These are phyloP conservation scores for Podargus strigoides DNA, from an alignment of 2,797 vertebrate species.

Conservation along the genomic window DNA sequence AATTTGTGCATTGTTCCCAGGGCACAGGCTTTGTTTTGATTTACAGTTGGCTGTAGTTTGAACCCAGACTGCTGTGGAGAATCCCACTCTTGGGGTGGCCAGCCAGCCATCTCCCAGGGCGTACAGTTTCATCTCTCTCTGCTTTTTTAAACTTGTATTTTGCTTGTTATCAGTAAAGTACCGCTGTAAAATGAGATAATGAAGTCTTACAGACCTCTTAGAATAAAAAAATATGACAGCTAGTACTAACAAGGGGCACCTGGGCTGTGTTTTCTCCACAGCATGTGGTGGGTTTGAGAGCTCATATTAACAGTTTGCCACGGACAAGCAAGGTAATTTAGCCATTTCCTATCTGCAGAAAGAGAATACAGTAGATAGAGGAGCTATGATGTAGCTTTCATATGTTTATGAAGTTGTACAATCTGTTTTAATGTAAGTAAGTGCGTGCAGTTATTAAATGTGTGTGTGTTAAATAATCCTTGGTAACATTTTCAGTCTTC, in stretches of 20 bases:
- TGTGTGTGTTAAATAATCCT: not conserved
- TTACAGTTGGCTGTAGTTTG: not conserved
- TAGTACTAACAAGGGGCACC: slow-evolving; percentile 23
- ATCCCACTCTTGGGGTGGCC: not conserved
- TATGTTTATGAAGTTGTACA: slow-evolving; percentile 1
- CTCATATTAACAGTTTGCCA: not conserved
- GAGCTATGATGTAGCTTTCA: not conserved
- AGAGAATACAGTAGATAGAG: not conserved
- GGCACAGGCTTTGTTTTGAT: not conserved
- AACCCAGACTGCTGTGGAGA: not conserved
- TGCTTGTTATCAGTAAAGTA: not conserved
- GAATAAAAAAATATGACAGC: slow-evolving; percentile 29
- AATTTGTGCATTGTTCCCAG: not conserved
- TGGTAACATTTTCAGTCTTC: not conserved
- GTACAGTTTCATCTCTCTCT: not conserved
- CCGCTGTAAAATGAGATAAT: slow-evolving; percentile 40
- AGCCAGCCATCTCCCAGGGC: not conserved
- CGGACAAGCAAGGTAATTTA: slow-evolving; percentile 3
- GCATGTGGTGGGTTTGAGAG: slow-evolving; percentile 25
- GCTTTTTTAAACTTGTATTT: not conserved
- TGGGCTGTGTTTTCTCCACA: slow-evolving; percentile 51
- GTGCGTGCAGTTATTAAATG: not conserved
- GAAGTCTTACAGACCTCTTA: slow-evolving; percentile 28
- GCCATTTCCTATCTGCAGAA: not conserved
- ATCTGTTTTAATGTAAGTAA: not conserved